Base-by-base conservation (phyloP, 2,797 vertebrate genomes). In the Eidolon dupreanum region DNA sequence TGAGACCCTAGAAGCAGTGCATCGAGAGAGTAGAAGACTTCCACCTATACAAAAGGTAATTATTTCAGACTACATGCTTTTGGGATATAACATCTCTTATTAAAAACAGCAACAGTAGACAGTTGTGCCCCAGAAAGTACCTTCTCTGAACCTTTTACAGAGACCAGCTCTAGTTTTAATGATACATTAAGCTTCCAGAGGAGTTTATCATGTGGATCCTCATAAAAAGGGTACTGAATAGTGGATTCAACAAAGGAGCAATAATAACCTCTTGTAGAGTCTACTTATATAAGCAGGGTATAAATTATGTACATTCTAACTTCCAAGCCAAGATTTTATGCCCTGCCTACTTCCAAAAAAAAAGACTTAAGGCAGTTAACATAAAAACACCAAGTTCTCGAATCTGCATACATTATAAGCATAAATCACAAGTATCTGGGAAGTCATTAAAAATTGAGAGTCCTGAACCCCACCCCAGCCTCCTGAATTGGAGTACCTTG, bases 1-100 rank as follows among this genome's bases (percentile, higher is more conserved):
- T 98, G 99, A 99, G 97, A 99, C 99, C 88, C 98, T 99, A 81
- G 99, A 99, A 98, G 99, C 99, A 19, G 99, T 99, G 75, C 99
- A 99, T 97, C 99, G 99, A 87, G 99, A 99, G 98, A 99, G 99
- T 97, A 99, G 99, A 97, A 99, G 99, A 96, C 99, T 99, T 95
- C 99, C 99, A 73, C 99, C 99, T 66, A 99, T 99, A 98, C 99
- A 99, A 98, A 99, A 99, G 99, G 99, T 99, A 98, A 99, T 41
- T 70, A 63, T 66, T 74, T 7, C 17, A 77, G 82, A 70, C 16
- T 16, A 6, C 51, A 8, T 51, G 26, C 31, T 86, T 92, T 84
- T 36, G 26, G 22, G 4, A 5, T 43, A 12, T 66, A 91, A 7
- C 17, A 41, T 57, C 31, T 75, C 81, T 81, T 74, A 61, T 83